A percentile compares a stretch with the other conserved stretches of the same genome.
These are phyloP conservation scores for Hypena proboscidalis DNA, from an alignment of 2,888 invertebrate genomes.

Conservation along the genomic window DNA sequence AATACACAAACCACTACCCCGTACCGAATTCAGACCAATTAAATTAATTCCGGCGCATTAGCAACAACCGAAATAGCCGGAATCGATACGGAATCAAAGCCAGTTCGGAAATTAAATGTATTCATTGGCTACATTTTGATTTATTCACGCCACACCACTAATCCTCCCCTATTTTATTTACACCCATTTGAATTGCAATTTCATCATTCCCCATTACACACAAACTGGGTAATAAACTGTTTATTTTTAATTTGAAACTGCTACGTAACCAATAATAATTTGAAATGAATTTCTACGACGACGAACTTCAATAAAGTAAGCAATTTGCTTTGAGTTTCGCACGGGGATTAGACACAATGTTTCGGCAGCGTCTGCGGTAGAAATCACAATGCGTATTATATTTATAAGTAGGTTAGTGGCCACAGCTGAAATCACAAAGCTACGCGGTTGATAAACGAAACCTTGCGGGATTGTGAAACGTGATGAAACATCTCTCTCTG, in stretches of 20 bases:
- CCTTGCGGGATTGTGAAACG: slow-evolving; percentile 41
- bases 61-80: slow-evolving; percentile 53
- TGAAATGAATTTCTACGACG: slow-evolving; percentile 18
- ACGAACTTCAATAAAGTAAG: slow-evolving; percentile 44
- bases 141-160: slow-evolving; percentile 52
- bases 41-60: slow-evolving; percentile 60
- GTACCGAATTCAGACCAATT: slow-evolving; percentile 41
- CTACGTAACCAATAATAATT: slow-evolving; percentile 18
- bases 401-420: slow-evolving; percentile 47
- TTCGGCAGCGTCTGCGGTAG: slow-evolving; percentile 40
- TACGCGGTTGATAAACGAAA: slow-evolving; percentile 46
- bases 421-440: slow-evolving; percentile 53
- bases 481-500: slow-evolving; percentile 33
- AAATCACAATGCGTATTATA: slow-evolving; percentile 54
- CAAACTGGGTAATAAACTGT: slow-evolving; percentile 8
- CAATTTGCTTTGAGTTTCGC: slow-evolving; percentile 50
- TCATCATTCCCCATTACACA: slow-evolving; percentile 27
- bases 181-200: slow-evolving; percentile 26
- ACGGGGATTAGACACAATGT: slow-evolving; percentile 49
- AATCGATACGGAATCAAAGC: slow-evolving; percentile 59
- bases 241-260: slow-evolving; percentile 17
- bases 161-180: slow-evolving; percentile 44
- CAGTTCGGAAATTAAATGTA: slow-evolving; percentile 68
- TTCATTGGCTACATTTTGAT: slow-evolving; percentile 65
- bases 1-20: slow-evolving; percentile 14